Percentiles rank a stretch among this genome's conserved stretches.
Evolutionary conservation across 2,797 vertebrate genomes (phyloP).

Genomic region (Odontamblyopus lacepedii): DNA sequence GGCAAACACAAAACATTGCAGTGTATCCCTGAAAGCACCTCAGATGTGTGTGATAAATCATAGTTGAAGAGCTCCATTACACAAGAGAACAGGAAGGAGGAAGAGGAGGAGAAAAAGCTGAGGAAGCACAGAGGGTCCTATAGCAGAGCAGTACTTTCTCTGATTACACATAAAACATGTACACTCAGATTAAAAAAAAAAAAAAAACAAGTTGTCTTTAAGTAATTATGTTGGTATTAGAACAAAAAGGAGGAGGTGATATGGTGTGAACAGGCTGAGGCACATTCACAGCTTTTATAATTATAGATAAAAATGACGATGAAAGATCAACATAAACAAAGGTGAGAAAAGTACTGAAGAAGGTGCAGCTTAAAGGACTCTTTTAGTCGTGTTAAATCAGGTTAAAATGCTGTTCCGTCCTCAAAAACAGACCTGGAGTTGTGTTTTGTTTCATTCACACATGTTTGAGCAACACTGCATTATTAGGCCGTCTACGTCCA

Average conservation of each 20-base stretch:
- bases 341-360: no score
- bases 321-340: no score
- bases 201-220: conserved; percentile 1
- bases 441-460: no score
- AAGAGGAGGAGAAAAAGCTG: conserved; percentile 35
- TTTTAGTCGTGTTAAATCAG: no score
- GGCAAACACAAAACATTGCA: conserved; percentile 4
- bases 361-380: no score
- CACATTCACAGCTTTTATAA: background rate
- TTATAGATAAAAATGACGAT: no score
- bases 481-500: no score
- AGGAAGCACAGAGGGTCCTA: conserved; percentile 51
- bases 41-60: conserved; percentile 29
- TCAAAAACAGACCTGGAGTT: no score
- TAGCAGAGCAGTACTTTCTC: conserved; percentile 32
- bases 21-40: background rate
- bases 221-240: conserved; percentile 25
- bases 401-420: no score
- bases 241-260: conserved; percentile 17
- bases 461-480: no score
- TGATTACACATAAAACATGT: conserved; percentile 40
- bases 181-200: background rate
- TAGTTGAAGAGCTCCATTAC: conserved; percentile 23
- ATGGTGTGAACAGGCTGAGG: background rate
- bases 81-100: conserved; percentile 32